A percentile compares a stretch with the other conserved stretches of the same genome.
phyloP scores from a whole-genome alignment of 2,113 vertebrate species.

The Strix uralensis region DNA sequence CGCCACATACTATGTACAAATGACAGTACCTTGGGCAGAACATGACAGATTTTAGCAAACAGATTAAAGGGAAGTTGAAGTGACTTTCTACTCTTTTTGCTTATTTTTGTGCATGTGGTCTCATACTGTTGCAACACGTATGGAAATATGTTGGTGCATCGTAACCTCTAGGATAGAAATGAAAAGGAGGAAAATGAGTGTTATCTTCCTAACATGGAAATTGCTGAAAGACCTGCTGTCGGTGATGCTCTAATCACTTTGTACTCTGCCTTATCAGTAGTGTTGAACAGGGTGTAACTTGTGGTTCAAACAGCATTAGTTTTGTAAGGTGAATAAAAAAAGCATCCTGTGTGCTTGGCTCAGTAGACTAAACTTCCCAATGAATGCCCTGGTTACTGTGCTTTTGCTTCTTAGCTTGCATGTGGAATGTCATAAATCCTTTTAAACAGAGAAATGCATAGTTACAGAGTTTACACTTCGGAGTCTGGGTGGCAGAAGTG shows the following conservation, averaged over 20 bases:
- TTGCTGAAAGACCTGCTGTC: background rate
- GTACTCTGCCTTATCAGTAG: background rate
- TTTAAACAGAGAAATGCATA: background rate
- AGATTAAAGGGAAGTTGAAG: slow-evolving; percentile 5
- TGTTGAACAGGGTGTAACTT: background rate
- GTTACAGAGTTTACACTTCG: background rate
- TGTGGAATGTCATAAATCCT: background rate
- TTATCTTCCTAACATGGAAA: background rate
- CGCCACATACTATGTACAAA: background rate
- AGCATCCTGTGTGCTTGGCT: background rate
- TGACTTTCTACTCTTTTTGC: background rate
- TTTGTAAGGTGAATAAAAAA: background rate
- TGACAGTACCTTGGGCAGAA: slow-evolving; percentile 17
- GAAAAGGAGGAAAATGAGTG: background rate
- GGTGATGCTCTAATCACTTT: background rate
- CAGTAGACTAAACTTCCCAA: background rate
- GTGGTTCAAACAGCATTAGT: background rate
- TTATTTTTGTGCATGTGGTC: background rate
- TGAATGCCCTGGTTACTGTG: background rate
- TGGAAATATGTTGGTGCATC: background rate
- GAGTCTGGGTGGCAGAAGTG: background rate
- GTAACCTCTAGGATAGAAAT: background rate
- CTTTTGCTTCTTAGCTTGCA: background rate
- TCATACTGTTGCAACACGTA: background rate
- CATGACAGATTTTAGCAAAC: background rate